Conservation (phyloP, 2,113 vertebrate species). For the Toxotes chatareus region DNA sequence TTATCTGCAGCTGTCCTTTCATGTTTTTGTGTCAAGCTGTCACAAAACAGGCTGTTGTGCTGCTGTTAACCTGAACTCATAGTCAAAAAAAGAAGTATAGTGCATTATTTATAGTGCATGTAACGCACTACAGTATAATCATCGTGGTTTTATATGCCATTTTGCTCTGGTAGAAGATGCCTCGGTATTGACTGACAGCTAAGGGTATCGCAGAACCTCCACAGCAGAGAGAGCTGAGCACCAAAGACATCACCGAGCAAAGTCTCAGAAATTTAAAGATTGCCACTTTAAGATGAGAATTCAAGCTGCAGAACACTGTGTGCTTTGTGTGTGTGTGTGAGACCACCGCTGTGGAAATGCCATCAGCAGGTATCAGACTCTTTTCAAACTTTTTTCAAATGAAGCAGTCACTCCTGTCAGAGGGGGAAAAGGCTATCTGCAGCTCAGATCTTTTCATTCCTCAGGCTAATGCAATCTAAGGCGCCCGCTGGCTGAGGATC, state of each 20-base stretch:
- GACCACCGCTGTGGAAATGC: constrained; percentile 16
- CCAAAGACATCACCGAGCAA: not conserved
- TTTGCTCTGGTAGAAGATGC: not conserved
- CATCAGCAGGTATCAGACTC: not conserved
- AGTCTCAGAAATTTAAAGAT: not conserved
- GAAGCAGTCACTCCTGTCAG: constrained; percentile 6
- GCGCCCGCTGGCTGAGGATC: constrained; percentile 10
- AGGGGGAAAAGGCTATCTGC: constrained; percentile 1
- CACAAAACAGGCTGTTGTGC: not conserved
- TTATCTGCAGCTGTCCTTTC: not conserved
- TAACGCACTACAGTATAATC: not conserved
- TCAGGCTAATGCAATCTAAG: constrained; percentile 18
- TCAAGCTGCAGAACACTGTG: not conserved
- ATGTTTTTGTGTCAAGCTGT: constrained; percentile 4
- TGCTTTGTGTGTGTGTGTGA: not conserved
- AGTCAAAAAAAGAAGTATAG: not conserved
- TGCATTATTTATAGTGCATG: not conserved
- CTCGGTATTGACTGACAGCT: not conserved
- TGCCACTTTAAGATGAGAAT: constrained; percentile 3
- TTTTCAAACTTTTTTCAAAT: not conserved
- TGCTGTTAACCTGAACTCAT: not conserved
- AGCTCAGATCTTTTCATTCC: constrained; percentile 46
- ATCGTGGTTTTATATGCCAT: no score
- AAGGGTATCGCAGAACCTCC: not conserved
- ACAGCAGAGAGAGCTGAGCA: not conserved